phyloP scores from a whole-genome alignment of 2,888 invertebrate species.

The Pheosia gnoma region DNA sequence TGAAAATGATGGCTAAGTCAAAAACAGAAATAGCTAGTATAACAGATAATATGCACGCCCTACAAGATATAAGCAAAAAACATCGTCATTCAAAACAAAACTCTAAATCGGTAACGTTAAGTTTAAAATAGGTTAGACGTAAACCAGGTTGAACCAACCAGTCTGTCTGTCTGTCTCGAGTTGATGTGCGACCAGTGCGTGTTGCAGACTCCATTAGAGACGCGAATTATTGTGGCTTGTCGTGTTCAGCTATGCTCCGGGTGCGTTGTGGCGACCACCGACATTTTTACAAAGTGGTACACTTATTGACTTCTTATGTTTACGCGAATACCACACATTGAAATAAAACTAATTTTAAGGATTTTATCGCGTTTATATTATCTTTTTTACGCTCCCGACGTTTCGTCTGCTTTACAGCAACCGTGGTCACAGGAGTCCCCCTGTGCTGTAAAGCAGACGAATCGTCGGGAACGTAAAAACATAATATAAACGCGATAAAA shows the following conservation, averaged over 20 bases:
- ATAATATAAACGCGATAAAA: too few relatives aligned
- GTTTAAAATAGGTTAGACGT: constrained; percentile 9
- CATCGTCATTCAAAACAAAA: constrained; percentile 19
- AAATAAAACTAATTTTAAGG: too few relatives aligned
- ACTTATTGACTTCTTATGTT: background rate
- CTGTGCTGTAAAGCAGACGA: too few relatives aligned
- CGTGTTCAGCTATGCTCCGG: constrained; percentile 56
- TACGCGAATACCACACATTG: too few relatives aligned
- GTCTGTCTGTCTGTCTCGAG: constrained; percentile 60
- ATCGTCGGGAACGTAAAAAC: too few relatives aligned
- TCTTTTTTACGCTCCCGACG: too few relatives aligned
- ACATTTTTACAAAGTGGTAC: constrained; percentile 54
- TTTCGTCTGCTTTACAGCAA: too few relatives aligned
- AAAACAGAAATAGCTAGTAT: background rate
- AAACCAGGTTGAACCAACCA: background rate
- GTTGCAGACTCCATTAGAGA: constrained; percentile 74
- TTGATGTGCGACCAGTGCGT: constrained; percentile 76
- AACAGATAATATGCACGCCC: constrained; percentile 31
- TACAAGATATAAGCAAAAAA: constrained; percentile 35
- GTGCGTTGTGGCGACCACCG: constrained; percentile 63
- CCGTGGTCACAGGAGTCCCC: too few relatives aligned
- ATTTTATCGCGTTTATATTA: too few relatives aligned
- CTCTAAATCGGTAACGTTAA: constrained; percentile 13
- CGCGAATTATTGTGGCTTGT: constrained; percentile 69
- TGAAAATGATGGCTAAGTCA: too few relatives aligned